Percentiles rank a stretch among this genome's conserved stretches.
Conservation (phyloP, 2,113 vertebrate species). For the Gopherus evgoodei region DNA sequence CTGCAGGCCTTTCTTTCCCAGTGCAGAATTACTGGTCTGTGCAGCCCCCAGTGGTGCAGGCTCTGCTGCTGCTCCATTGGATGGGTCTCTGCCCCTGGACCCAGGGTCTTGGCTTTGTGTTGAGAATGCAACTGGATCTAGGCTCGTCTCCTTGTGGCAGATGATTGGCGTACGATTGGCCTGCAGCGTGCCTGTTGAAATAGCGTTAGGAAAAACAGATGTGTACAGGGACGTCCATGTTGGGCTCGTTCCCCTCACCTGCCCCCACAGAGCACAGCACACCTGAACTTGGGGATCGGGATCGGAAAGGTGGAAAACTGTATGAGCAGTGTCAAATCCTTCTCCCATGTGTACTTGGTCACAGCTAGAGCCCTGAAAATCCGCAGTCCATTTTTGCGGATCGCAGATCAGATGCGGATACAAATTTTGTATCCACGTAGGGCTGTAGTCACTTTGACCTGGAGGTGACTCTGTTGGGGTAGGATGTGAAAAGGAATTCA, state of each 20-base stretch:
- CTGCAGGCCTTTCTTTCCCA: not conserved
- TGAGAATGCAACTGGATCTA: not conserved
- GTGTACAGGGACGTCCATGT: not conserved
- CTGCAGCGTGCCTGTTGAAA: not conserved
- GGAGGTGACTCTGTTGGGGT: not conserved
- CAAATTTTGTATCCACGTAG: too few relatives aligned
- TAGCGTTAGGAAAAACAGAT: not conserved
- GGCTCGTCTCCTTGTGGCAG: not conserved
- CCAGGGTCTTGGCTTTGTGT: not conserved
- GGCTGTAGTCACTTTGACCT: not conserved
- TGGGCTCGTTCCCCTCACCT: too few relatives aligned
- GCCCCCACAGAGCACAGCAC: too few relatives aligned
- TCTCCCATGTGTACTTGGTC: too few relatives aligned
- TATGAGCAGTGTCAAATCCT: not conserved
- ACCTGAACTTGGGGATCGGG: not conserved
- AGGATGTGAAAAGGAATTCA: not conserved
- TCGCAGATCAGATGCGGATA: too few relatives aligned
- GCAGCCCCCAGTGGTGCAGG: not conserved
- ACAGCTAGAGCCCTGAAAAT: too few relatives aligned
- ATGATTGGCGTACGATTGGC: not conserved
- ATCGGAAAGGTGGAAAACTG: not conserved
- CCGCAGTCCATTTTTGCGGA: too few relatives aligned
- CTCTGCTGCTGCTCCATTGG: not conserved
- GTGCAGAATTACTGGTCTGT: not conserved
- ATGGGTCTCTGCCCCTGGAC: too few relatives aligned